These are phyloP conservation scores for Drosophila sulfurigaster DNA, from an alignment of 1,140 invertebrate species.

Conservation along the genomic window DNA sequence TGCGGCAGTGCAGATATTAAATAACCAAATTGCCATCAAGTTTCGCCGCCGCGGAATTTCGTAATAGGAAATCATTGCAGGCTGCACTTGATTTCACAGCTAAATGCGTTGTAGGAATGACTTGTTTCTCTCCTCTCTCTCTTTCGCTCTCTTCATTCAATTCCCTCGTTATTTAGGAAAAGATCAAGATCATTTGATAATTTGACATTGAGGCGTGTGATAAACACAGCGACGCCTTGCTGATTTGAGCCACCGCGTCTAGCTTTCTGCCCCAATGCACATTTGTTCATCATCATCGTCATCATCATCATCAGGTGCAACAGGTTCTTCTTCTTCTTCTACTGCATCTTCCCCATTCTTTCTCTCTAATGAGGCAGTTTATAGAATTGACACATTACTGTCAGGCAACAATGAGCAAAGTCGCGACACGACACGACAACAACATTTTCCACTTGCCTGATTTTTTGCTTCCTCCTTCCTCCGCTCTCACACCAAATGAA, in stretches of 20 bases:
- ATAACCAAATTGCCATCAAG: slow-evolving; percentile 77
- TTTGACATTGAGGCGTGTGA: slow-evolving; percentile 80
- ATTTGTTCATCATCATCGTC: slow-evolving; percentile 41
- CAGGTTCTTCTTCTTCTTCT: slow-evolving; percentile 8
- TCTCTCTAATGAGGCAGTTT: slow-evolving; percentile 74
- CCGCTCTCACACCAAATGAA: slow-evolving; percentile 58
- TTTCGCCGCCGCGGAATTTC: slow-evolving; percentile 54
- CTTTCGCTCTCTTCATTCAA: no score
- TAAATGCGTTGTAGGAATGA: slow-evolving; percentile 67
- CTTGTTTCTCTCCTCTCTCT: background rate
- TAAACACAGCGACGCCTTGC: slow-evolving; percentile 70
- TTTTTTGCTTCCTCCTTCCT: slow-evolving; percentile 31
- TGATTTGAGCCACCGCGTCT: slow-evolving; percentile 44
- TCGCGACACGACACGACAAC: slow-evolving; percentile 7
- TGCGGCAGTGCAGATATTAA: slow-evolving; percentile 66
- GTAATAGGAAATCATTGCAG: slow-evolving; percentile 74
- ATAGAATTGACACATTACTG: slow-evolving; percentile 82
- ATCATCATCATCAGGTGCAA: background rate
- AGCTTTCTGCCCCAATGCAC: slow-evolving; percentile 26
- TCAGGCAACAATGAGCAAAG: slow-evolving; percentile 71
- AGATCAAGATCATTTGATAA: slow-evolving; percentile 53
- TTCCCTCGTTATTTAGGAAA: background rate
- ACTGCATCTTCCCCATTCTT: slow-evolving; percentile 24
- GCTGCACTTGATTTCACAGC: slow-evolving; percentile 73
- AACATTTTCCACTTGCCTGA: slow-evolving; percentile 68